Base-by-base conservation (phyloP, 2,888 invertebrate species). In the Sphinx pinastri region DNA sequence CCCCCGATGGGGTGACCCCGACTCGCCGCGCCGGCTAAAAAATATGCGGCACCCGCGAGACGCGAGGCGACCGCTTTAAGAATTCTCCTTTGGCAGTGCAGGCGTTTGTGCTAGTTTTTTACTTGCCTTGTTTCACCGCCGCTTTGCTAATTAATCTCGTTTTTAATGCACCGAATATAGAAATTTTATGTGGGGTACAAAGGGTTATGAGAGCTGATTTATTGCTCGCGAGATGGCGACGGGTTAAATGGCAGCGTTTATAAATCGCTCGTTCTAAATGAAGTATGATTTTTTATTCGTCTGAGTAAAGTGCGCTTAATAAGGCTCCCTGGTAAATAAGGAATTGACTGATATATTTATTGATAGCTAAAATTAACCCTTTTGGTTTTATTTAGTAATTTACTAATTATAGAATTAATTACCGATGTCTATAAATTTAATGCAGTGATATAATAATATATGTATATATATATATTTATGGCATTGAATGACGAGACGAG, bases 41-140 rank as follows among this genome's bases (percentile, higher is more conserved):
- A 92, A 90, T 90, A 88, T 86, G 88, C 90, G 89, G 83, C 86
- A 82, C 88, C 86, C 88, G 85, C 83, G 84, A 87, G 86, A 85
- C 84, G 79, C 78, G 82, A 81, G 77, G 81, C 81, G 81, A 81
- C 76, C 80, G 80, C 81, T 83, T 84, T 79, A 85, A 87, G 88
- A 88, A 87, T 85, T 84, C 82, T 78, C 79, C 79, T 79, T 81
- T 78, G 75, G 75, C 77, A 73, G 59, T 59, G 59, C 68, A 68
- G 13, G 31, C 55, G 58, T 68, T 68, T 68, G 58, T 68, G 25
- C 54, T 31, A 55, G 55, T 71, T 72, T 74, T 70, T 68, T 70
- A 71, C 68, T 74, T 70, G 68, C 68, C 59, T 69, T 67, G 54
- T 67, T 67, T 51, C 67, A 52, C n/a, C 52, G 6, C 2, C 54